phyloP scores from a whole-genome alignment of 2,113 vertebrate species.

The Silurus asotus region DNA sequence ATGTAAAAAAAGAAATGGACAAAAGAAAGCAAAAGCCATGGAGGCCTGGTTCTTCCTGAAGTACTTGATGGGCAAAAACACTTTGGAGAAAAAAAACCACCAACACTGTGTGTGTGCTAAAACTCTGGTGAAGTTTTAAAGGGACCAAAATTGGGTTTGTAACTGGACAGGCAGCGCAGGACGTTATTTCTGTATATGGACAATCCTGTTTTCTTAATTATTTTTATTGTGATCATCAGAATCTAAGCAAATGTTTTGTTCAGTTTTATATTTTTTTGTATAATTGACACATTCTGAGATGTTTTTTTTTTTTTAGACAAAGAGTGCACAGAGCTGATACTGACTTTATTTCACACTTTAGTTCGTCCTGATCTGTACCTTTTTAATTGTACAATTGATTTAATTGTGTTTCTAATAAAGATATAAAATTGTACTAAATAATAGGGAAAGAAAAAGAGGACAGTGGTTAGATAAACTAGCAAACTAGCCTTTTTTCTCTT shows the following conservation, averaged over 20 bases:
- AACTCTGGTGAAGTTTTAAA: slow-evolving; percentile 20
- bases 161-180: slow-evolving; percentile 7
- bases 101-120: slow-evolving; percentile 28
- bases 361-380: background rate
- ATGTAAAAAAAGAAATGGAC: slow-evolving; percentile 11
- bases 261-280: background rate
- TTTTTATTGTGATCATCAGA: background rate
- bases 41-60: slow-evolving; percentile 62
- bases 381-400: background rate
- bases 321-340: background rate
- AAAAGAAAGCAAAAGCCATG: background rate
- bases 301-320: slow-evolving; percentile 6
- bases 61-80: slow-evolving; percentile 62
- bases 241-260: background rate
- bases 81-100: slow-evolving; percentile 39
- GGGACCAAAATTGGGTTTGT: background rate
- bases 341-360: background rate
- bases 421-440: background rate
- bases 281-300: background rate
- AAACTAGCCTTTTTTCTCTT: background rate
- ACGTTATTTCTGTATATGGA: background rate
- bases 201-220: background rate
- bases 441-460: background rate
- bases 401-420: background rate
- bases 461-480: background rate